Evolutionary conservation across 2,888 invertebrate genomes (phyloP), one percentile per base, ranked within the genome.

Genomic region (Tipula lateralis): DNA sequence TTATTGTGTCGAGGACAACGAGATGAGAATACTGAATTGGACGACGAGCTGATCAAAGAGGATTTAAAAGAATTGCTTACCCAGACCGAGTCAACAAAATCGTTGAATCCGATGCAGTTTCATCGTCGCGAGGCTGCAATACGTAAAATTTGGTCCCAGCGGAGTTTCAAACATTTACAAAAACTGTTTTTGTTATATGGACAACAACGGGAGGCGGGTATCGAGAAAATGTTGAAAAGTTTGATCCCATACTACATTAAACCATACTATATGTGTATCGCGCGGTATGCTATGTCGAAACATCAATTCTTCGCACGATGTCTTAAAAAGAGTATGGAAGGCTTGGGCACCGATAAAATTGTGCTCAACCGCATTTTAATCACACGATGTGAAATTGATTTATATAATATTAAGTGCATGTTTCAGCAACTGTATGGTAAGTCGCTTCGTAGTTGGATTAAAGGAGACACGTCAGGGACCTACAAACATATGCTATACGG

Each of bases 121-220:
- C 1, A 4, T 50, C 16, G 44, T 6, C 7, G 19, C 16, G 16
- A 50, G 7, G 16, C 44, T n/a, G 4, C 16, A 1, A 4, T 88
- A 92, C 93, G 13, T 92, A 94, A 4, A 94, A 98, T 90, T 92
- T 92, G 66, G 92, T 91, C 6, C 91, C 91, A 86, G 98, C 98
- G 29, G 92, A 94, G 86, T 92, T 93, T 87, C 97, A 98, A 90
- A 97, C 97, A 94, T 88, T 93, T 92, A 87, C 92, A 92, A 50
- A 50, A 16, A 7, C 12, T 50, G 12, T 50, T 50, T 50, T 16
- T 16, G 16, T 7, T 50, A 6, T 50, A 50, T 50, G 44, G 44
- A 7, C 19, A 50, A 50, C 44, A 50, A 50, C n/a, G 44, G 3
- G 44, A 50, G 4, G 16, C 16, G 0, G 44, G 44, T 16, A 50